These are phyloP conservation scores for Microtus montanus DNA, from an alignment of 2,113 vertebrate genomes.

Conservation along the genomic window DNA sequence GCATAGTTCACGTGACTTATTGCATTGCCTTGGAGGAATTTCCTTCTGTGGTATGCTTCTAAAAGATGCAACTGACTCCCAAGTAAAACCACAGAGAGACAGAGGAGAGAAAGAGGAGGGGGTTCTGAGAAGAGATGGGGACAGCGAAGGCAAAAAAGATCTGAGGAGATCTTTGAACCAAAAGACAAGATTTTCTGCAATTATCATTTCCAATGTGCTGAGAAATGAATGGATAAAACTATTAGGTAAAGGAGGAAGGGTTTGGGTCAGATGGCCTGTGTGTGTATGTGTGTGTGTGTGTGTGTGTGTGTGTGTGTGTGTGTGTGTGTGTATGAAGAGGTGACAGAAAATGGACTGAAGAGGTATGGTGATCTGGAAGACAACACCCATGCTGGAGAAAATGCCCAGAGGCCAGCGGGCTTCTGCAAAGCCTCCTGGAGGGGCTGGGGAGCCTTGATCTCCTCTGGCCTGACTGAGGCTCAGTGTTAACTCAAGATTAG, in stretches of 20 bases:
- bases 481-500: background rate
- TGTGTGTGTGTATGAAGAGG: background rate
- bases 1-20: conserved; percentile 73
- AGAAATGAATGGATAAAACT: background rate
- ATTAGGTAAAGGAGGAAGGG: background rate
- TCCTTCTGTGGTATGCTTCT: conserved; percentile 65
- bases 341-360: background rate
- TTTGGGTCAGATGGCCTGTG: background rate
- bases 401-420: background rate
- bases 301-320: background rate
- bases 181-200: conserved; percentile 34
- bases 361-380: background rate
- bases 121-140: background rate
- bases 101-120: background rate
- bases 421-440: background rate
- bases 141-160: background rate
- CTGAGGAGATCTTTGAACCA: conserved; percentile 55
- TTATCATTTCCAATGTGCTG: conserved; percentile 64
- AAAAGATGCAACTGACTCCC: conserved; percentile 71
- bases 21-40: conserved; percentile 72
- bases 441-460: background rate
- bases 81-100: conserved; percentile 65
- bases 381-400: background rate
- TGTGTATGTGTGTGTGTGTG: background rate
- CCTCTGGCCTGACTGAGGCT: background rate